Evolutionary conservation across 2,888 invertebrate species (phyloP), one percentile per base, ranked within the genome.

Genomic region (Leptopilina syphax): DNA sequence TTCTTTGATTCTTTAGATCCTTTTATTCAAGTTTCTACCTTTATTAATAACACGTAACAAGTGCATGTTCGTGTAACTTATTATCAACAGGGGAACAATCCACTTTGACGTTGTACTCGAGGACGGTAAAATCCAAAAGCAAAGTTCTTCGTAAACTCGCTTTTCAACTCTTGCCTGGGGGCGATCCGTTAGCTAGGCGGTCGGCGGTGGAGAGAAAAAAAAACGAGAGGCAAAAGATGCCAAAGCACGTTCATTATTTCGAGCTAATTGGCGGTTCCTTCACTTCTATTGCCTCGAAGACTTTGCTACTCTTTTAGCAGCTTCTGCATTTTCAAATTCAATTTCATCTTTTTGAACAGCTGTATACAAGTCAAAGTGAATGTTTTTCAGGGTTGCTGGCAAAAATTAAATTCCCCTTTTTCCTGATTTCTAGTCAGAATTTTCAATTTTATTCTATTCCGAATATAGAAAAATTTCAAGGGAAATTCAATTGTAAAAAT

Each of bases 211-310:
- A 87, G 88, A 63, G 18, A 18, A 18, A 24, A 63, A 63, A 24
- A 63, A 63, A 3, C 1, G 27, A 27, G 89, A 90, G 91, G 90
- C 89, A 91, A 90, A 91, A 90, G 89, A 89, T 88, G 89, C 90
- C 89, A 90, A 91, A 90, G 90, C 89, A 88, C 90, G 90, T 91
- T 92, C 91, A 92, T 92, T 91, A 91, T 91, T 91, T 91, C 88
- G 88, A 91, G 90, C 92, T 92, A 92, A 92, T 92, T 91, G 91
- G 91, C 91, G 91, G 90, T 91, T 88, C 90, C 90, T 90, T 88
- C 89, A 85, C 86, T 87, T 87, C 86, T 77, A 70, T 79, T 76
- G 34, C 34, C 34, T 34, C 4, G 34, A 82, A 79, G 79, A 80
- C 81, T 34, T 18, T 82, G 78, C 83, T 79, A 79, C 79, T 67